phyloP scores from a whole-genome alignment of 2,113 vertebrate species.

The Hoplias malabaricus region DNA sequence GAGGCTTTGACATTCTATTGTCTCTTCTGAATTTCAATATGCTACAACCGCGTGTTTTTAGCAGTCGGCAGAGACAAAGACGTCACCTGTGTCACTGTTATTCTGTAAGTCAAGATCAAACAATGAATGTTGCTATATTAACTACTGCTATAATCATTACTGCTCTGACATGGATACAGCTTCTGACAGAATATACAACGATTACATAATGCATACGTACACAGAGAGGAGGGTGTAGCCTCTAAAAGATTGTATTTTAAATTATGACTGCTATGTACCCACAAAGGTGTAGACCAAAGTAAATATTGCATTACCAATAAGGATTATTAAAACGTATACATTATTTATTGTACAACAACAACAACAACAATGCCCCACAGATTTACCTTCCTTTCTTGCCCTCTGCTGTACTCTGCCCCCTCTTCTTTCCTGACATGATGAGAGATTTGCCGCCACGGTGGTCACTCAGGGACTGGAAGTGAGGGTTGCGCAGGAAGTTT shows the following conservation, averaged over 20 bases:
- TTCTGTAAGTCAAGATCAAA: neutral
- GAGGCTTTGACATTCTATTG: neutral
- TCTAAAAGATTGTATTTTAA: neutral
- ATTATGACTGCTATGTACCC: neutral
- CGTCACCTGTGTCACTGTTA: too few species aligned
- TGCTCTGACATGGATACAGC: neutral
- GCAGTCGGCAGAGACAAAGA: too few species aligned
- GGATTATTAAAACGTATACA: too few species aligned
- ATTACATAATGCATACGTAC: neutral
- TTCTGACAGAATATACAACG: neutral
- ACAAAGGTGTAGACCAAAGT: neutral
- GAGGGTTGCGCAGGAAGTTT: constrained; percentile 83
- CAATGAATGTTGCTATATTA: neutral
- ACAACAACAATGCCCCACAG: neutral
- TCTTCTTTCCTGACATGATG: constrained; percentile 66
- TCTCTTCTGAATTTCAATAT: too few species aligned
- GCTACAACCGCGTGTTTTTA: too few species aligned
- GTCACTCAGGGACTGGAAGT: constrained; percentile 79
- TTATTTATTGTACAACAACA: too few species aligned
- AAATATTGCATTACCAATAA: too few species aligned
- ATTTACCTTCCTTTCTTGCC: constrained; percentile 73
- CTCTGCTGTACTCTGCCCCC: constrained; percentile 45
- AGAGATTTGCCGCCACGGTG: constrained; percentile 77
- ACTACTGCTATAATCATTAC: neutral
- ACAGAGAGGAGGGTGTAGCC: neutral